phyloP scores from a whole-genome alignment of 2,888 invertebrate genomes.

The Mechanitis mazaeus region DNA sequence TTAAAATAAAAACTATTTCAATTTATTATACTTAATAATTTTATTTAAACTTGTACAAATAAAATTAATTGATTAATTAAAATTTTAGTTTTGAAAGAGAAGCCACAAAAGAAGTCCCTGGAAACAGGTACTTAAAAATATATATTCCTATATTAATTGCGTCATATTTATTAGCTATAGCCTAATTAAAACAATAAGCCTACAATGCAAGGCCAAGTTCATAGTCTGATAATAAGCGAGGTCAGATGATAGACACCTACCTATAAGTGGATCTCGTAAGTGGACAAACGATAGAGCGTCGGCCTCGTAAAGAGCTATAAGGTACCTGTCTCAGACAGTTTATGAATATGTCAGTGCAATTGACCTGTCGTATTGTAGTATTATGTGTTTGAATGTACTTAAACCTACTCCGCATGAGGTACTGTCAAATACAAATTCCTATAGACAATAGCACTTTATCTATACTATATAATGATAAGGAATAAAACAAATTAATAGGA shows the following conservation, averaged over 20 bases:
- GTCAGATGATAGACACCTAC: constrained; percentile 25
- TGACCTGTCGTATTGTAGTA: not conserved
- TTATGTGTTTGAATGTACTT: not conserved
- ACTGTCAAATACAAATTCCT: not conserved
- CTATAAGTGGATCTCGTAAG: constrained; percentile 26
- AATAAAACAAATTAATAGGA: not conserved
- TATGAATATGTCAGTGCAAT: constrained; percentile 1
- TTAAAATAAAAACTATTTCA: no score
- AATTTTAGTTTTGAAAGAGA: no score
- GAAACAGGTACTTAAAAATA: not conserved
- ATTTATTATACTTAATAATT: no score
- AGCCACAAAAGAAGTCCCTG: no score
- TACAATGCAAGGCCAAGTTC: constrained; percentile 28
- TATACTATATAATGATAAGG: not conserved
- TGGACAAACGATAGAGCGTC: constrained; percentile 26
- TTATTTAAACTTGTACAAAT: no score
- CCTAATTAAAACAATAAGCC: not conserved
- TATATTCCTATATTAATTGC: no score
- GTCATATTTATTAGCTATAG: not conserved
- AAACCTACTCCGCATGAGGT: not conserved
- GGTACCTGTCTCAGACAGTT: constrained; percentile 3
- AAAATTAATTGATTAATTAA: no score
- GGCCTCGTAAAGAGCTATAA: constrained; percentile 16
- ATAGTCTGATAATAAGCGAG: constrained; percentile 26
- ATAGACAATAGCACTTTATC: not conserved